Evolutionary conservation across 2,797 vertebrate genomes (phyloP), one percentile per base, ranked within the genome.

Genomic region (Thamnophis elegans): DNA sequence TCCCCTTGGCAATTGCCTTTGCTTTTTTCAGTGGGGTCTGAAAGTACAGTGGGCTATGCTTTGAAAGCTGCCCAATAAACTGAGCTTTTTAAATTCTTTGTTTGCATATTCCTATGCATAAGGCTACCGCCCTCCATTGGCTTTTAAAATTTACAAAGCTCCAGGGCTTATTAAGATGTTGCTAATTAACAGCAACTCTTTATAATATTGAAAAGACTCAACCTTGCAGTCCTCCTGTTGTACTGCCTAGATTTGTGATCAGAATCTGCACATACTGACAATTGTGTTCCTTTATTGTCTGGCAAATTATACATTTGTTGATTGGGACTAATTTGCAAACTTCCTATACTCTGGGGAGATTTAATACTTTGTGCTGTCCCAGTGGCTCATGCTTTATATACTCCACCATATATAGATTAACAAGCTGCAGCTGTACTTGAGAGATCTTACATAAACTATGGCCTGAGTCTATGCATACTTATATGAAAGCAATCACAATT

Each of bases 61-160:
- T 7, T 32, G 92, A 89, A 18, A 78, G 89, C n/a, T 11, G 51
- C 53, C 9, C 9, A n/a, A 92, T 94, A 68, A 87, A 20, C 2
- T 88, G 60, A 89, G 13, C 68, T 90, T 59, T 42, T 68, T 32
- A 25, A 85, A 26, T 26, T 26, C 28, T 89, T 28, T 88, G 92
- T 28, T 42, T 7, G 90, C 20, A 82, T 88, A 60, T 51, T 26
- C 60, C 65, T 56, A 88, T 91, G 25, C 42, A 86, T 13, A 87
- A 73, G 91, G 91, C 5, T 91, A 91, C 14, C 28, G 26, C 25
- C 13, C 13, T 92, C 65, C 26, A 85, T 58, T 47, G 20, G 5
- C 85, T 94, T 87, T 26, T 51, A 93, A 18, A 92, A 95, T 88
- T 91, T 92, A 28, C 89, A 92, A 92, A 92, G 18, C 5, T 88